Conservation (phyloP, 2,113 vertebrate species). For the Cryptomyrus ogoouensis region DNA sequence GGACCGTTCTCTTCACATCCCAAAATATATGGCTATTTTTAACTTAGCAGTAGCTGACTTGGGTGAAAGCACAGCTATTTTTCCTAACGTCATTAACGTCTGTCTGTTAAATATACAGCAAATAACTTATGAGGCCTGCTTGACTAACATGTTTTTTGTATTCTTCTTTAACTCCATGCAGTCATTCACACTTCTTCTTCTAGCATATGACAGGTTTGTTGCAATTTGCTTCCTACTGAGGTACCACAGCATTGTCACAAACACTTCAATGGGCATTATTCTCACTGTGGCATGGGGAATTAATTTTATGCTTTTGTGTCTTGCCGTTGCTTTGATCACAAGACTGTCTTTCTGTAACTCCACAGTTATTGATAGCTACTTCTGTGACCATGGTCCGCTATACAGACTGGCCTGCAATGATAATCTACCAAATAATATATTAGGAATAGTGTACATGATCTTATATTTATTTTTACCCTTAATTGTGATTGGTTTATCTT, state of each 20-base stretch:
- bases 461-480: not conserved
- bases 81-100: not conserved
- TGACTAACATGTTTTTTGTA: not conserved
- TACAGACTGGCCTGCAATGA: not conserved
- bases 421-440: not conserved
- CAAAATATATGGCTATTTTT: constrained; percentile 21
- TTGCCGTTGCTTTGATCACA: not conserved
- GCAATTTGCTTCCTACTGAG: not conserved
- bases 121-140: constrained; percentile 1
- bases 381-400: not conserved
- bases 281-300: not conserved
- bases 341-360: not conserved
- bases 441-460: not conserved
- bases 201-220: not conserved
- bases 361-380: not conserved
- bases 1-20: constrained; percentile 4
- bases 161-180: constrained; percentile 1
- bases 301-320: not conserved
- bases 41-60: constrained; percentile 1
- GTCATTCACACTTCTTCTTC: not conserved
- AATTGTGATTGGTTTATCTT: not conserved
- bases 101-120: not conserved
- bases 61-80: not conserved
- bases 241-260: not conserved
- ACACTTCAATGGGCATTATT: not conserved